Percentiles rank a stretch among this genome's conserved stretches.
Evolutionary conservation across 64 coral and sea anemone species (phyloP).

Genomic region (Hydrozoanthus tunicans): DNA sequence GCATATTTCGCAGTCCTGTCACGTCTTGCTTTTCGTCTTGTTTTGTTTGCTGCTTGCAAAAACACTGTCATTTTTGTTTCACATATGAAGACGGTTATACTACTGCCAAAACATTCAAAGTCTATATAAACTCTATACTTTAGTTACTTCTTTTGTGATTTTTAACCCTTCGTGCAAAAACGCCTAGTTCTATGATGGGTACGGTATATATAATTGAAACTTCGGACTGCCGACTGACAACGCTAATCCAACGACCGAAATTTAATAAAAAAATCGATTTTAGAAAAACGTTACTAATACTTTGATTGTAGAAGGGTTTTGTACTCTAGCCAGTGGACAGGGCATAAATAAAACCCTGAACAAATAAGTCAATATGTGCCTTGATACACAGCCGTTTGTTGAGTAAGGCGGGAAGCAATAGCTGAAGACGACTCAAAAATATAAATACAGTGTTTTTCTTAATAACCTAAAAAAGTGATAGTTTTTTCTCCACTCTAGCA

Average conservation of each 20-base stretch:
- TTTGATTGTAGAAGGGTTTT: not conserved
- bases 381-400: too few relatives aligned
- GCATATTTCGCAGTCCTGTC: not conserved
- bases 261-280: constrained; percentile 31
- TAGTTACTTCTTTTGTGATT: not conserved
- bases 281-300: not conserved
- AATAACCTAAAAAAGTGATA: too few relatives aligned
- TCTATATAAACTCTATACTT: not conserved
- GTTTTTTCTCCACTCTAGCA: too few relatives aligned
- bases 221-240: constrained; percentile 18
- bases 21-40: not conserved
- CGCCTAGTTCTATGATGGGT: not conserved
- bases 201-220: too few relatives aligned
- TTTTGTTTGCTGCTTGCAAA: constrained; percentile 1
- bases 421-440: too few relatives aligned
- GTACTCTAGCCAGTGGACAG: not conserved
- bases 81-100: not conserved
- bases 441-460: too few relatives aligned
- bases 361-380: not conserved
- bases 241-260: constrained; percentile 22
- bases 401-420: too few relatives aligned
- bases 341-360: not conserved
- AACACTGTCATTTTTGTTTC: not conserved
- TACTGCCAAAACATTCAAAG: not conserved
- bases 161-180: not conserved